Evolutionary conservation across 2,113 vertebrate species (phyloP), one percentile per base, ranked within the genome.

Genomic region (Vombatus ursinus): DNA sequence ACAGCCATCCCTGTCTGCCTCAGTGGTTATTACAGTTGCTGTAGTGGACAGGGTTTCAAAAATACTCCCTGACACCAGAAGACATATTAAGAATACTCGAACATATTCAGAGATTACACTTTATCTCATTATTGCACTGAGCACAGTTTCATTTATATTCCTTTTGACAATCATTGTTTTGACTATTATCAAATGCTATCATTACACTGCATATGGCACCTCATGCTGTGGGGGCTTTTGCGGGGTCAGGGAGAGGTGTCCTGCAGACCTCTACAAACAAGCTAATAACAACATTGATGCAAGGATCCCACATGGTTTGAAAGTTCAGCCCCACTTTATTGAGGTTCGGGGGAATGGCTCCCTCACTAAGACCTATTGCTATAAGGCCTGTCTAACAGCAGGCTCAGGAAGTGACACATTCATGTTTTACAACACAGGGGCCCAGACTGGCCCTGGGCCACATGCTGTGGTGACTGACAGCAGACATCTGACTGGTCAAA

Each of bases 391-490:
- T 95, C 98, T 99, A 97, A 99, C 99, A 0, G 99, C 99, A 22
- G 99, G 99, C 3, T 99, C 99, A 44, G 99, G 99, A 98, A 99
- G 99, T 95, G 99, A 99, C 98, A 99, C 99, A 94, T 99, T 99
- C 98, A 99, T 99, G 99, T 99, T 99, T 99, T 99, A 99, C 99
- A 99, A 99, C 97, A 99, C 99, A 77, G 99, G 99, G 97, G 99
- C 99, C 61, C 99, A 99, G 19, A 97, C 99, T 96, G 99, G 99
- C 97, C 98, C 98, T 37, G 98, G 98, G 91, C 98, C 98, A 90
- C 99, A 99, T 97, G 99, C 99, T 96, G 99, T 99, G 98, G 98
- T 99, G 97, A 98, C 99, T 2, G 99, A 99, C 52, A 99, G 99
- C 77, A 99, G 99, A 97, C 99, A 99, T 98, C 99, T 99, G 98